phyloP scores from a whole-genome alignment of 1,140 invertebrate genomes.

The Hermetia illucens region DNA sequence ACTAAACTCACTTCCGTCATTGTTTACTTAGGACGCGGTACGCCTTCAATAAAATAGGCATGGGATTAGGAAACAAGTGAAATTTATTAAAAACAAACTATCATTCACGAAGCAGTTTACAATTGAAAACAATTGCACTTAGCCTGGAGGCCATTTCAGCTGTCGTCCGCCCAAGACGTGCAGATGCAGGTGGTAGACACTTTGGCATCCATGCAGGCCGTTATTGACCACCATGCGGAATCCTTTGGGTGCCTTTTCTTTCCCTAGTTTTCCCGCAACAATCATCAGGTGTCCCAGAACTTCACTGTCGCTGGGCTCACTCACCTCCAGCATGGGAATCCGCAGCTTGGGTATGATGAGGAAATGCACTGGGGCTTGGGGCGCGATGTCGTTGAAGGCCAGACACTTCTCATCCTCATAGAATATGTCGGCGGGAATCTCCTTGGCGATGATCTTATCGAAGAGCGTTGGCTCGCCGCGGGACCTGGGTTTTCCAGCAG shows the following conservation, averaged over 20 bases:
- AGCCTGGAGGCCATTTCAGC: slow-evolving; percentile 70
- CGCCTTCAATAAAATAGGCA: too few species aligned
- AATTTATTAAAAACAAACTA: too few species aligned
- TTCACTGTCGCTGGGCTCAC: slow-evolving; percentile 29
- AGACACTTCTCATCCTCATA: slow-evolving; percentile 67
- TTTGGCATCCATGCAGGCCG: slow-evolving; percentile 52
- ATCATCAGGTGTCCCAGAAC: slow-evolving; percentile 46
- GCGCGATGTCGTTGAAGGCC: slow-evolving; percentile 62
- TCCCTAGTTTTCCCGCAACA: slow-evolving; percentile 41
- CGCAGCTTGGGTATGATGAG: slow-evolving; percentile 66
- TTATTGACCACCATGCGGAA: slow-evolving; percentile 56
- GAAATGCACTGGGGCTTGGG: slow-evolving; percentile 71
- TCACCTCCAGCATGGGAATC: slow-evolving; percentile 43
- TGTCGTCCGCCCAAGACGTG: slow-evolving; percentile 69
- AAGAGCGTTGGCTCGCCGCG: slow-evolving; percentile 50
- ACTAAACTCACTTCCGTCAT: too few species aligned
- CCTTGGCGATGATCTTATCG: slow-evolving; percentile 59
- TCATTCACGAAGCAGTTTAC: too few species aligned
- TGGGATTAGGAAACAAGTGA: too few species aligned
- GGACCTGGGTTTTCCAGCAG: slow-evolving; percentile 6
- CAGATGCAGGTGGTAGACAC: slow-evolving; percentile 59
- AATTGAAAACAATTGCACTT: too few species aligned
- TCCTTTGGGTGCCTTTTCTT: slow-evolving; percentile 34
- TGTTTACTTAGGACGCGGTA: too few species aligned
- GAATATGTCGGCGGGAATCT: slow-evolving; percentile 66